Conservation (phyloP, 2,113 vertebrate species). For the Macquaria ambigua region DNA sequence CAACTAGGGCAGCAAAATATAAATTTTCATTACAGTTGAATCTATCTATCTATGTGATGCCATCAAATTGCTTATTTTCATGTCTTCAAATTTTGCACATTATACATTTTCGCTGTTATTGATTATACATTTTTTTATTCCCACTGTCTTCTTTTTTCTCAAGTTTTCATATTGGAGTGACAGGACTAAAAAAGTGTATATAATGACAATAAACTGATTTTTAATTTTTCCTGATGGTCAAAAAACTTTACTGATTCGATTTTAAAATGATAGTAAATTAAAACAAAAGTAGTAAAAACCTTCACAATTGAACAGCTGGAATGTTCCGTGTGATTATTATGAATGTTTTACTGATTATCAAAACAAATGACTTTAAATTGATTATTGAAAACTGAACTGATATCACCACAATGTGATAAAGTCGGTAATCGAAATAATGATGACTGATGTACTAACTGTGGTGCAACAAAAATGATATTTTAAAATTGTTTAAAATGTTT, state of each 20-base stretch:
- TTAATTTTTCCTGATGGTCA: background rate
- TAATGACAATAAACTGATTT: background rate
- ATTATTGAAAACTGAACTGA: background rate
- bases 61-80: background rate
- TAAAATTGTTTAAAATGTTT: background rate
- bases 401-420: background rate
- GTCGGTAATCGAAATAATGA: background rate
- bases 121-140: background rate
- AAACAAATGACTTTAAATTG: background rate
- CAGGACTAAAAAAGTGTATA: background rate
- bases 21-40: background rate
- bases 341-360: background rate
- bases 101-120: too few relatives aligned
- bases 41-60: background rate
- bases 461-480: background rate
- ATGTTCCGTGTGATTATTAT: background rate
- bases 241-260: background rate
- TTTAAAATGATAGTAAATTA: background rate
- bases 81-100: background rate
- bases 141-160: background rate
- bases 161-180: background rate
- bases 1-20: background rate
- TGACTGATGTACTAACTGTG: background rate
- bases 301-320: background rate
- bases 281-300: background rate